Base-by-base conservation (phyloP, 2,113 vertebrate genomes). In the Leucoraja erinaceus region DNA sequence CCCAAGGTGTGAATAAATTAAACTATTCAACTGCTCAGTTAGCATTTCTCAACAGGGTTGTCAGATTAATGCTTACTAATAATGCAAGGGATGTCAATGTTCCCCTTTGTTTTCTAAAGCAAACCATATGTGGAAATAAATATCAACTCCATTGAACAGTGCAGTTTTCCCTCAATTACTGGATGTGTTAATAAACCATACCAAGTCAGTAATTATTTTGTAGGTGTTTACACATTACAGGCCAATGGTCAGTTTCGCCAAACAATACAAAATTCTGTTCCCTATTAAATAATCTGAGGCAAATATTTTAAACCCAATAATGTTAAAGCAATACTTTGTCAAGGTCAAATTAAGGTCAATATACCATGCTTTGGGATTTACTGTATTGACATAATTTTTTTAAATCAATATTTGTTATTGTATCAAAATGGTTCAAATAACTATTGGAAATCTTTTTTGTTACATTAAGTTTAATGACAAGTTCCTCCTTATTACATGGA, bases 1-100 rank as follows among this genome's bases (percentile, higher is more conserved):
- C 83, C 31, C 14, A 63, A 88, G 28, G 59, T 63, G 28, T 86
- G 28, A 88, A 33, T n/a, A 88, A 88, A 86, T n/a, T 86, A 86
- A 86, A 14, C n/a, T n/a, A 66, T 66, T 88, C 83, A 63, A 63
- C 56, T 33, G 28, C 16, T 61, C 12, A 63, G 28, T 3, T n/a
- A 88, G n/a, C n/a, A 88, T 88, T 88, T 88, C 83, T 61, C 59
- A 31, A 18, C 9, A 31, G 12, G 59, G 28, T 7, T 33, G 61
- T 5, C 83, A 86, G 28, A 31, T 86, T 86, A 63, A 61, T 86
- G 59, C 6, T 63, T 28, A 63, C 56, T 22, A 18, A 7, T 88
- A 16, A 16, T 18, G 59, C n/a, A 63, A 61, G 38, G 14, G 12
- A 63, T 22, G 56, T 54, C n/a, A n/a, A 61, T 63, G 12, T n/a